Percentiles rank a stretch among this genome's conserved stretches.
phyloP scores from a whole-genome alignment of 2,888 invertebrate species.

The Autographa gamma region DNA sequence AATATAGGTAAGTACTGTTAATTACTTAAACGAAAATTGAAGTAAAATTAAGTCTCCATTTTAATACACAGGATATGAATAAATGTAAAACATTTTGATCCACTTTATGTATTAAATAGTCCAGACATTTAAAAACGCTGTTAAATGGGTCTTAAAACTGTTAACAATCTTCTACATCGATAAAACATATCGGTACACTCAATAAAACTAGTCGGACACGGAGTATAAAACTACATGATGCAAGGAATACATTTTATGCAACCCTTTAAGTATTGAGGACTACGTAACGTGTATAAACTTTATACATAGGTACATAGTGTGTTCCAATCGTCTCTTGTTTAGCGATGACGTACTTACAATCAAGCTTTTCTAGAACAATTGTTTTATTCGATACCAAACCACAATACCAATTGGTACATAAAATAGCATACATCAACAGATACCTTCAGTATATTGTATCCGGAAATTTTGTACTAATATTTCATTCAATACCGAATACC shows the following conservation, averaged over 20 bases:
- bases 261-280: background rate
- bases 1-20: no score
- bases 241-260: constrained; percentile 4
- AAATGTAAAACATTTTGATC: background rate
- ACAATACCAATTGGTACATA: no score
- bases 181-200: background rate
- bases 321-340: no score
- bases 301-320: background rate
- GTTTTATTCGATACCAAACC: no score
- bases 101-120: background rate
- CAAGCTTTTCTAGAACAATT: no score
- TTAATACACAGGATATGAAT: background rate
- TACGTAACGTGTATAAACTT: background rate
- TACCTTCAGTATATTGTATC: no score
- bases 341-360: no score
- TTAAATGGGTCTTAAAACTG: background rate
- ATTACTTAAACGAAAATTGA: no score
- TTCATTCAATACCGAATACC: no score
- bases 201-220: constrained; percentile 1
- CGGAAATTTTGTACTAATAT: no score
- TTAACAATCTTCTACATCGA: background rate
- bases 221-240: background rate
- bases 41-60: background rate
- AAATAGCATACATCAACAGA: no score
- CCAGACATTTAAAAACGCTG: background rate